Base-by-base conservation (phyloP, 2,113 vertebrate species). In the Coptodon bakossiorum region DNA sequence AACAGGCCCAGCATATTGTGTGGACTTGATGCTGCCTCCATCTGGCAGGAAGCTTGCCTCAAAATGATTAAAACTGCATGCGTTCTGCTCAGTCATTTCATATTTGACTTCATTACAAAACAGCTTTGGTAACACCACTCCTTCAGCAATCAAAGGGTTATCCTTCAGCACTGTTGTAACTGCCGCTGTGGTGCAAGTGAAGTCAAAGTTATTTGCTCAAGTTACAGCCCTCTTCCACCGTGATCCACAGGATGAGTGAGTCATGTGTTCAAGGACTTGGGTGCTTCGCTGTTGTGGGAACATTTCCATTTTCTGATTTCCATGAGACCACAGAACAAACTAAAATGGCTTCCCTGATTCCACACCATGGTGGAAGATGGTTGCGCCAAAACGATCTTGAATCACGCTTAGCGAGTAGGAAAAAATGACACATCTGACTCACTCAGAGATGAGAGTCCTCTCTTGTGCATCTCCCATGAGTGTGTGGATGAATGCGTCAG, bases 271-370 rank as follows among this genome's bases (percentile, higher is more conserved):
- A 91, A 95, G 94, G 95, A 94, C 93, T 94, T 61, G 66, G 71
- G 82, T 48, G 85, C 89, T 89, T 85, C 5, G 38, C 90, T 94
- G 92, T 91, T 94, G 93, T 95, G 95, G 92, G 94, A 94, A 94
- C 86, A 95, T 95, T 95, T 95, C 95, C 95, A 95, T 95, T 95
- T 95, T 96, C 94, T 95, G 88, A 95, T 95, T 96, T 95, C 93
- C 95, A 95, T 95, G 93, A 92, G 93, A 63, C 89, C 88, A 81
- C 82, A 94, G 88, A 91, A 94, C 91, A 94, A 94, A 94, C 92
- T 94, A 94, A 96, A 96, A 96, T 96, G 95, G 94, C 94, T 81
- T 94, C 94, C 90, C 38, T 89, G 86, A 88, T 87, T 94, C 87
- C 88, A 90, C 82, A 89, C 50, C 45, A 36, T 14, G 48, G 80